These are phyloP conservation scores for Drosophila maculinotata DNA, from an alignment of 2,888 invertebrate species.

Conservation along the genomic window DNA sequence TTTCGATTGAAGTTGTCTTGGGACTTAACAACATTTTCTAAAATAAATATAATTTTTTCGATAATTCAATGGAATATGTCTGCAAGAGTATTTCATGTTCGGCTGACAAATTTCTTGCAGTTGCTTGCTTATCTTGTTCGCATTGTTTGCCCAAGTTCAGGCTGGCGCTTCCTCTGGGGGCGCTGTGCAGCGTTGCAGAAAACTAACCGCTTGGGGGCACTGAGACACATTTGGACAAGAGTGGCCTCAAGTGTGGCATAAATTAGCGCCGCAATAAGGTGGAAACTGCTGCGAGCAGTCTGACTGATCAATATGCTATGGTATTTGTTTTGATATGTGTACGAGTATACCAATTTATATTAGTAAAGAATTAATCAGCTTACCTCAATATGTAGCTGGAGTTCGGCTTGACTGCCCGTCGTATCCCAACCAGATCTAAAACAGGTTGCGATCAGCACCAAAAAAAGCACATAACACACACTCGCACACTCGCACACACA, in stretches of 20 bases:
- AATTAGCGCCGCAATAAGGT: constrained; percentile 39
- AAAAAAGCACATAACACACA: constrained; percentile 19
- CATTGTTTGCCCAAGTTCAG: constrained; percentile 29
- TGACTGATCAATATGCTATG: constrained; percentile 11
- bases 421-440: constrained; percentile 37
- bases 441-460: constrained; percentile 47
- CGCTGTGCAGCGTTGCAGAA: constrained; percentile 58
- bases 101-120: neutral
- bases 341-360: constrained; percentile 2
- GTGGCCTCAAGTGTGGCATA: constrained; percentile 30
- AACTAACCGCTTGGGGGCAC: constrained; percentile 44
- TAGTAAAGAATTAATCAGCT: constrained; percentile 49
- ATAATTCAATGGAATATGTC: no score
- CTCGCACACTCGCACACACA: constrained; percentile 13
- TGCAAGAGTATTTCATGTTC: constrained; percentile 6
- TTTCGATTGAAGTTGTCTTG: no score
- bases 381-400: constrained; percentile 48
- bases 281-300: neutral
- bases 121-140: neutral
- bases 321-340: constrained; percentile 4
- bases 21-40: no score
- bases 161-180: constrained; percentile 36
- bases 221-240: constrained; percentile 24
- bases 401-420: constrained; percentile 26
- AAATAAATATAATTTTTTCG: no score